Evolutionary conservation across 2,113 vertebrate genomes (phyloP).

Genomic region (Numenius arquata): DNA sequence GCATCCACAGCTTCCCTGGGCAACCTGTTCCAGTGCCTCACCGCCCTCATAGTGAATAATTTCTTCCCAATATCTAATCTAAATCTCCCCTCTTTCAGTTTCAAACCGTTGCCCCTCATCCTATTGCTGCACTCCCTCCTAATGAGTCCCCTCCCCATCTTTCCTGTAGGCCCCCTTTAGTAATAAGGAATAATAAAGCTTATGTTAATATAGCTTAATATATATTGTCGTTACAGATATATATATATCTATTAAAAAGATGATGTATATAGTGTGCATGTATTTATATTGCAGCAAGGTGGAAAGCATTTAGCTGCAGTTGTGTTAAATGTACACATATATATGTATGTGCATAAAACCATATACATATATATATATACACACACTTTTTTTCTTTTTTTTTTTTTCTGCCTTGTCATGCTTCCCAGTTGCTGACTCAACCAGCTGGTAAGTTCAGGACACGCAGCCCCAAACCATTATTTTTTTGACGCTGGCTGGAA

Average conservation of each 20-base stretch:
- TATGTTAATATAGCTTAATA: background rate
- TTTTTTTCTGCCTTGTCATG: background rate
- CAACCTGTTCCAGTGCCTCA: background rate
- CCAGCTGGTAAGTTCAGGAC: background rate
- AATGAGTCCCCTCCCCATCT: background rate
- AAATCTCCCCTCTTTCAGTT: background rate
- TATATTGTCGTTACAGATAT: background rate
- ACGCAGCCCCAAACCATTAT: background rate
- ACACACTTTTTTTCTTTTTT: background rate
- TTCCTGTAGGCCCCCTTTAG: background rate
- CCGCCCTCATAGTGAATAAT: background rate
- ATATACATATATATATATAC: too few relatives aligned
- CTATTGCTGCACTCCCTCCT: background rate
- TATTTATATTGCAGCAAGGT: background rate
- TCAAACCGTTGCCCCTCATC: background rate
- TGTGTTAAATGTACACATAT: background rate
- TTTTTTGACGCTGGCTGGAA: background rate
- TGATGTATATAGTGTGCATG: fast-evolving
- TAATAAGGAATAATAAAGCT: background rate
- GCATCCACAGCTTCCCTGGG: background rate
- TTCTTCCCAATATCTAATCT: background rate
- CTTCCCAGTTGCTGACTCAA: background rate
- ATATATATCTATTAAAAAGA: background rate
- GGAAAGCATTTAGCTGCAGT: background rate
- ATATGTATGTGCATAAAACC: background rate